Conservation (phyloP, 2,113 vertebrate genomes). For the Spizaetus ornatus region DNA sequence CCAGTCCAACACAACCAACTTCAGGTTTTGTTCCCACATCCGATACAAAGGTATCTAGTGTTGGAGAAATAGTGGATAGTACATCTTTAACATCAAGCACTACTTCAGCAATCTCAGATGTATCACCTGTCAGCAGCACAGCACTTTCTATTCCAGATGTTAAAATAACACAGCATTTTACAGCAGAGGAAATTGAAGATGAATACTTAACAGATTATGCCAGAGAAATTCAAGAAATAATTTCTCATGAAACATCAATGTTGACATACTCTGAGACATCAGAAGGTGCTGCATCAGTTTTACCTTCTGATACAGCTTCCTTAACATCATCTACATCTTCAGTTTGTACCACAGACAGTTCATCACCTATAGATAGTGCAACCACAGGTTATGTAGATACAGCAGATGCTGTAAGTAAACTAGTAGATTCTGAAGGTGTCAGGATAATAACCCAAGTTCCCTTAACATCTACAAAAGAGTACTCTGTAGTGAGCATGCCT, state of each 20-base stretch:
- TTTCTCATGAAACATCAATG: slow-evolving; percentile 82
- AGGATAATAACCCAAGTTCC: slow-evolving; percentile 42
- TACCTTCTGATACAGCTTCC: slow-evolving; percentile 73
- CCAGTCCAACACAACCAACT: slow-evolving; percentile 81
- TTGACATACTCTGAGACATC: slow-evolving; percentile 78
- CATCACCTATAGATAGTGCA: slow-evolving; percentile 76
- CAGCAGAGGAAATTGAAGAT: slow-evolving; percentile 91
- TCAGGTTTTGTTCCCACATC: slow-evolving; percentile 57
- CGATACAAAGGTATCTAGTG: slow-evolving; percentile 60
- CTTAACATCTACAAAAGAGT: slow-evolving; percentile 47
- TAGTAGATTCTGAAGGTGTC: slow-evolving; percentile 54
- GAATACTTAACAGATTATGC: slow-evolving; percentile 81
- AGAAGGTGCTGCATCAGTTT: slow-evolving; percentile 71
- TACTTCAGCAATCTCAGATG: slow-evolving; percentile 72
- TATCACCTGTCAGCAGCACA: slow-evolving; percentile 74
- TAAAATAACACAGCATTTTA: slow-evolving; percentile 97
- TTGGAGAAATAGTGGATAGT: slow-evolving; percentile 53
- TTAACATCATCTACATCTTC: slow-evolving; percentile 83
- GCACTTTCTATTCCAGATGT: slow-evolving; percentile 94
- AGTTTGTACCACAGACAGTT: slow-evolving; percentile 80
- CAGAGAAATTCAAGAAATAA: slow-evolving; percentile 82
- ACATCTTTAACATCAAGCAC: slow-evolving; percentile 67
- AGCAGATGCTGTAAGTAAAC: slow-evolving; percentile 37
- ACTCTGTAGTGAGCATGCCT: slow-evolving; percentile 58
- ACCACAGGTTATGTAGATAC: slow-evolving; percentile 50